Conservation (phyloP, 2,888 invertebrate genomes). For the Melanostoma mellinum region DNA sequence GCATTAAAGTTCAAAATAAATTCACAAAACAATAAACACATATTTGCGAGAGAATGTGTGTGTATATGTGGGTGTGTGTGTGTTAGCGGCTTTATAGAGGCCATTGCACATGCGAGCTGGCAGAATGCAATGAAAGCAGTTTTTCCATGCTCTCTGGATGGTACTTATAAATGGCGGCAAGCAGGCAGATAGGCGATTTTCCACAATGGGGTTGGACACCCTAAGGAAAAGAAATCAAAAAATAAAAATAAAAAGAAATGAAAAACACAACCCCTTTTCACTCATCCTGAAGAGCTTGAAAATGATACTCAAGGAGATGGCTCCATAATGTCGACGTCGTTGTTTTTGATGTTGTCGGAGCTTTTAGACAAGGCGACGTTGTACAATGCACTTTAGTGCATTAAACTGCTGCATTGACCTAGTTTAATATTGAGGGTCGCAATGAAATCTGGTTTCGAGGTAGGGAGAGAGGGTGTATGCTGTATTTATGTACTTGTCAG, state of each 20-base stretch:
- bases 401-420: constrained; percentile 80
- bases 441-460: constrained; percentile 32
- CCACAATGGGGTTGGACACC: neutral
- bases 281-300: constrained; percentile 8
- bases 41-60: neutral
- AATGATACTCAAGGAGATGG: constrained; percentile 40
- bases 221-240: neutral
- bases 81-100: constrained; percentile 54
- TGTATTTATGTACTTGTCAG: neutral
- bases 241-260: constrained; percentile 7
- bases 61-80: neutral
- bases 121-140: constrained; percentile 35
- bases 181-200: constrained; percentile 14
- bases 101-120: constrained; percentile 67
- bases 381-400: constrained; percentile 74
- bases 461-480: neutral
- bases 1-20: constrained; percentile 50
- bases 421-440: constrained; percentile 77
- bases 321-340: constrained; percentile 55
- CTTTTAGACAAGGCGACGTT: constrained; percentile 52
- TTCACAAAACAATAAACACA: neutral
- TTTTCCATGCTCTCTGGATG: constrained; percentile 51
- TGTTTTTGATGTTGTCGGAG: constrained; percentile 40
- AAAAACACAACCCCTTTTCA: neutral
- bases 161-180: constrained; percentile 34